Conservation (phyloP, 2,888 invertebrate genomes). For the Punctoribates punctum region DNA sequence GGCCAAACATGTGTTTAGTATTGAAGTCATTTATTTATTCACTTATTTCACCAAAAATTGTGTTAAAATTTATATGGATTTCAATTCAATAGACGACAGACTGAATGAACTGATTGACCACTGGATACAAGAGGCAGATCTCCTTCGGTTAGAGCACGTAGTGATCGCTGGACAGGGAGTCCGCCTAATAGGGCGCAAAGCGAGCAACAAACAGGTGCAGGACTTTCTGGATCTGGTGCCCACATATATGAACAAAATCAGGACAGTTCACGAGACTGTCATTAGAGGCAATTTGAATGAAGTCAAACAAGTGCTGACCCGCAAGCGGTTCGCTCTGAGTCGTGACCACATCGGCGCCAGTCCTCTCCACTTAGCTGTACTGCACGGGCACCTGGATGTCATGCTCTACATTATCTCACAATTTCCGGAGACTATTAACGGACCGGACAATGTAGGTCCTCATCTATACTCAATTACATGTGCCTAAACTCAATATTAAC, state of each 20-base stretch:
- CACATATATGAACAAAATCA: constrained; percentile 58
- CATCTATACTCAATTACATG: not conserved
- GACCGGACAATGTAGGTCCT: constrained; percentile 53
- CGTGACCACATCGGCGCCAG: constrained; percentile 76
- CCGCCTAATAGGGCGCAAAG: constrained; percentile 70
- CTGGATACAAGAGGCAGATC: constrained; percentile 49
- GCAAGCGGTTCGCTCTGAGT: constrained; percentile 57
- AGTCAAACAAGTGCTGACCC: constrained; percentile 60
- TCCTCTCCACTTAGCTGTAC: constrained; percentile 84
- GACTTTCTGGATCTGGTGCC: constrained; percentile 53
- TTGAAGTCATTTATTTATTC: no score
- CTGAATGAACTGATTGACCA: constrained; percentile 49
- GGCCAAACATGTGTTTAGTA: no score
- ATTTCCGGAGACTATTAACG: constrained; percentile 81
- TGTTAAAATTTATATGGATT: no score
- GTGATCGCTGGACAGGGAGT: constrained; percentile 51
- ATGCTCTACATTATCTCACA: constrained; percentile 67
- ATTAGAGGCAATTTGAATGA: constrained; percentile 64
- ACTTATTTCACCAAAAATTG: no score
- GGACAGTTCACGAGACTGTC: constrained; percentile 73
- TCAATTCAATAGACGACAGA: constrained; percentile 42
- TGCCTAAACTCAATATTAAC: no score
- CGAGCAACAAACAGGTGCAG: constrained; percentile 74
- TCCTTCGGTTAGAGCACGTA: constrained; percentile 50
- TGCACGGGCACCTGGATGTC: constrained; percentile 71